Percentiles rank a stretch among this genome's conserved stretches.
phyloP scores from a whole-genome alignment of 2,888 invertebrate genomes.

The Galeruca laticollis region DNA sequence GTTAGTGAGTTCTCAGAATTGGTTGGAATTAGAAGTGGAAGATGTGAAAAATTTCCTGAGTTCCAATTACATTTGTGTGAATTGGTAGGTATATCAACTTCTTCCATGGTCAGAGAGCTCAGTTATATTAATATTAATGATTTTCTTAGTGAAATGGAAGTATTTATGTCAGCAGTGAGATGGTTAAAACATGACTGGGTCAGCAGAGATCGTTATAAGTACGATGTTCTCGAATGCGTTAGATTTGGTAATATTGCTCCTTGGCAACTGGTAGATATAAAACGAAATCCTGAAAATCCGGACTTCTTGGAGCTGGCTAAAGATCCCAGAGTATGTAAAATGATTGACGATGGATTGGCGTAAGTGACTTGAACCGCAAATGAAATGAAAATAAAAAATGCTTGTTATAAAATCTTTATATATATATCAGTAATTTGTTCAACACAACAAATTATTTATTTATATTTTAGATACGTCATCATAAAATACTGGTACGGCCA shows the following conservation, averaged over 20 bases:
- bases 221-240: slow-evolving; percentile 77
- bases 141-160: slow-evolving; percentile 76
- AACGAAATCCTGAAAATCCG: slow-evolving; percentile 78
- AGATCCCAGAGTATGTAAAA: slow-evolving; percentile 77
- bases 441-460: no score
- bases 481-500: slow-evolving; percentile 83
- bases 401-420: neutral
- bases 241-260: slow-evolving; percentile 84
- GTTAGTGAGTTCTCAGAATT: slow-evolving; percentile 81
- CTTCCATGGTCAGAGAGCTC: neutral
- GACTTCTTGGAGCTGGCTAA: slow-evolving; percentile 79
- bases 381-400: neutral
- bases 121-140: neutral
- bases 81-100: slow-evolving; percentile 69
- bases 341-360: slow-evolving; percentile 86
- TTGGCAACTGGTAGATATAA: slow-evolving; percentile 84
- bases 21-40: slow-evolving; percentile 74
- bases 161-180: slow-evolving; percentile 83
- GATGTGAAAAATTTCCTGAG: slow-evolving; percentile 77
- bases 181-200: slow-evolving; percentile 83
- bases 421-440: no score
- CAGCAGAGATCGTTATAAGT: slow-evolving; percentile 70
- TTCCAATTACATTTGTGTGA: slow-evolving; percentile 81
- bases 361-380: no score
- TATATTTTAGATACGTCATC: slow-evolving; percentile 75